phyloP scores from a whole-genome alignment of 2,797 vertebrate species.

The Hoplostethus atlanticus region DNA sequence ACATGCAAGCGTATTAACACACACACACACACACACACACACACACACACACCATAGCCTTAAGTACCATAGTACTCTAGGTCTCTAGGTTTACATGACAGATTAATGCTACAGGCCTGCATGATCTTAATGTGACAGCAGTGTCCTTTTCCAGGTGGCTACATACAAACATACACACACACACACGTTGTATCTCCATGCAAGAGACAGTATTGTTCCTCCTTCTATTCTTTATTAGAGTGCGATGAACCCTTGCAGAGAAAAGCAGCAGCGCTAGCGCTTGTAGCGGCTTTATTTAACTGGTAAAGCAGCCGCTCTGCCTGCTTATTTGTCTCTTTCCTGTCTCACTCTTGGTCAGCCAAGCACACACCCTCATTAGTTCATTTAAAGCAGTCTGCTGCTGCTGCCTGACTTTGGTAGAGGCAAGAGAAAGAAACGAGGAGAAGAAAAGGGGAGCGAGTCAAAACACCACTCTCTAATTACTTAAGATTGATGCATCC shows the following conservation, averaged over 20 bases:
- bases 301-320: conserved; percentile 49
- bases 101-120: conserved; percentile 70
- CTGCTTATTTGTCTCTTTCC: conserved; percentile 68
- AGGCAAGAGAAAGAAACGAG: conserved; percentile 47
- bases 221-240: conserved; percentile 42
- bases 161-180: conserved; percentile 10
- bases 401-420: conserved; percentile 56
- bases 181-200: conserved; percentile 29
- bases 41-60: conserved; percentile 28
- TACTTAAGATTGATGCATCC: conserved; percentile 81
- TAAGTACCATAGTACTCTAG: conserved; percentile 51
- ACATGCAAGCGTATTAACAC: conserved; percentile 43
- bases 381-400: conserved; percentile 72
- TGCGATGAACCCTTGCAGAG: conserved; percentile 44
- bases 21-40: conserved; percentile 7
- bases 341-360: conserved; percentile 77
- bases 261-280: conserved; percentile 31
- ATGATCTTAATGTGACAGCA: conserved; percentile 79
- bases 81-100: conserved; percentile 72
- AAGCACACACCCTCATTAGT: conserved; percentile 78
- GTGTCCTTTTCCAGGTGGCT: conserved; percentile 70
- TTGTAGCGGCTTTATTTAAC: conserved; percentile 65
- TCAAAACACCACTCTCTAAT: conserved; percentile 78
- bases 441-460: conserved; percentile 59
- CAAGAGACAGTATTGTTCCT: conserved; percentile 41